Evolutionary conservation across 2,797 vertebrate species (phyloP), one percentile per base, ranked within the genome.

Genomic region (Echeneis naucrates): DNA sequence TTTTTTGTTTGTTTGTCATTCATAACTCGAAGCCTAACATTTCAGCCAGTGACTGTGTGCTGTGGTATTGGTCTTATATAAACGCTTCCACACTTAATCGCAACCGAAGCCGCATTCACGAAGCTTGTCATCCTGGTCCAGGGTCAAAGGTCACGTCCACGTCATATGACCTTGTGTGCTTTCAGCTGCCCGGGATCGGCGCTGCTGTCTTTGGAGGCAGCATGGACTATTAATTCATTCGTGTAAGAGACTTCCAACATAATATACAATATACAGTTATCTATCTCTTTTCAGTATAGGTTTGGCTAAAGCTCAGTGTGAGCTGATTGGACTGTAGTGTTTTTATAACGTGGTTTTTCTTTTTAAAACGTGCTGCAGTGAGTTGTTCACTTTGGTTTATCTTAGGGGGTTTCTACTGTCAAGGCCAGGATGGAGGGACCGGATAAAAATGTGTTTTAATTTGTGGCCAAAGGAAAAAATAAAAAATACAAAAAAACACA

Each of bases 271-370:
- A 87, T 88, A 81, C n/a, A n/a, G n/a, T 81, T 75, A 50, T 81
- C 67, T 81, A 26, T 82, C 63, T 85, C 69, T 86, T 81, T 73
- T 84, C 75, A 61, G 35, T 85, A 72, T 80, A 73, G 84, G 73
- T 88, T 91, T 88, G 84, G 74, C 77, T 83, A 78, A 86, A 71
- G 57, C 71, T 85, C 71, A 8, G 53, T 84, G 71, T 75, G 69
- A 78, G 78, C 83, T 84, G 85, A 80, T 72, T 81, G 85, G 83
- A 83, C 80, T 87, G 83, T 87, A 60, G 85, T 88, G 89, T 88
- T 83, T 88, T 88, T 83, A 82, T 82, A 64, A 87, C 5, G 87
- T 92, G 83, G 10, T 84, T 86, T 74, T 80, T 59, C 10, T 37
- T 84, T 83, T 60, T 62, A 10, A 67, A 72, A 84, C 50, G 84